These are phyloP conservation scores for Reinhardtius hippoglossoides DNA, from an alignment of 2,113 vertebrate genomes.

Conservation along the genomic window DNA sequence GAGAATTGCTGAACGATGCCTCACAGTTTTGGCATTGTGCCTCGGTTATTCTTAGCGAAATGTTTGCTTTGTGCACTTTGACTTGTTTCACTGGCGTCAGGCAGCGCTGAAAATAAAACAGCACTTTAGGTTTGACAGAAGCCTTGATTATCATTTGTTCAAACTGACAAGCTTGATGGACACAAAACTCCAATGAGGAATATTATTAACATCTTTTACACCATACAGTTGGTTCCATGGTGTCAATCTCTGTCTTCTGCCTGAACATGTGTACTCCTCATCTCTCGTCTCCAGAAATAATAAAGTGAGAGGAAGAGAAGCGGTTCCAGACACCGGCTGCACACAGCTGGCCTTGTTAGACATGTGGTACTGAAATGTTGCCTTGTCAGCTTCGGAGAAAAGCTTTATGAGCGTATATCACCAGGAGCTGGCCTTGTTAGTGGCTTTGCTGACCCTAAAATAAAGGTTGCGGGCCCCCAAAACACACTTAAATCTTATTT, in stretches of 20 bases:
- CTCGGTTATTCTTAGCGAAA: constrained; percentile 36
- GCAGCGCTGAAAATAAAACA: constrained; percentile 41
- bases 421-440: constrained; percentile 3
- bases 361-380: constrained; percentile 13
- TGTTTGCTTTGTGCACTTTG: constrained; percentile 45
- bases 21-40: constrained; percentile 27
- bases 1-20: constrained; percentile 20
- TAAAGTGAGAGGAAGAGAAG: constrained; percentile 31
- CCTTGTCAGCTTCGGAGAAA: constrained; percentile 33
- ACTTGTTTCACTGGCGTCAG: constrained; percentile 32
- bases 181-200: background rate
- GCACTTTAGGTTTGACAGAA: background rate
- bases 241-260: constrained; percentile 51
- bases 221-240: constrained; percentile 28
- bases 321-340: constrained; percentile 18
- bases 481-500: no score
- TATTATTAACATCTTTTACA: constrained; percentile 14
- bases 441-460: constrained; percentile 16
- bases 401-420: constrained; percentile 38
- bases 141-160: background rate
- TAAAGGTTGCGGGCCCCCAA: background rate
- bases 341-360: constrained; percentile 47
- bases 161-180: constrained; percentile 4
- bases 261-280: constrained; percentile 18
- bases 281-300: constrained; percentile 38